A percentile compares a stretch with the other conserved stretches of the same genome.
Evolutionary conservation across 2,888 invertebrate genomes (phyloP).

Genomic region (Pegoplata infirma): DNA sequence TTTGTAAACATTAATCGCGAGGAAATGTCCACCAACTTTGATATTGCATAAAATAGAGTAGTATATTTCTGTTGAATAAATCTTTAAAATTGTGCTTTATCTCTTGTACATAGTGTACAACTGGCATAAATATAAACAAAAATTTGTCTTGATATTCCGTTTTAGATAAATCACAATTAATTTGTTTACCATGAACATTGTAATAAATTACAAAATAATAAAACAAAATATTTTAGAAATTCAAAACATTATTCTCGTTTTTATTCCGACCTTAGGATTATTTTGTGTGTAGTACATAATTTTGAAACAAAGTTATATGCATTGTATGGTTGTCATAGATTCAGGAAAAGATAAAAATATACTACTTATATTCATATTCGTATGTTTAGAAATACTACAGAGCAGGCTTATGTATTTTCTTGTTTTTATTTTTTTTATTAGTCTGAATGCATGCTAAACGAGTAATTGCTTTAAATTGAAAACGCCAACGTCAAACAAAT

Average conservation of each 20-base stretch:
- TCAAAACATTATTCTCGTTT: not conserved
- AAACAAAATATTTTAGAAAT: not conserved
- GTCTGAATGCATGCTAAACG: no score
- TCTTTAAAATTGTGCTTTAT: constrained; percentile 5
- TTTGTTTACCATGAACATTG: constrained; percentile 37
- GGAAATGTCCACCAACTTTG: no score
- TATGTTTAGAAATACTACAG: no score
- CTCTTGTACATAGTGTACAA: not conserved
- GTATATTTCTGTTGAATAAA: no score
- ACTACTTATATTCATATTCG: no score
- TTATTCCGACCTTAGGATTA: not conserved
- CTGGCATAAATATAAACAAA: constrained; percentile 17
- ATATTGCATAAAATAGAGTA: no score
- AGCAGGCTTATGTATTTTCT: no score
- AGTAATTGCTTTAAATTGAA: no score
- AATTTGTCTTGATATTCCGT: constrained; percentile 46
- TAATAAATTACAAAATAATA: constrained; percentile 37
- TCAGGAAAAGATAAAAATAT: not conserved
- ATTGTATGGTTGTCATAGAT: not conserved
- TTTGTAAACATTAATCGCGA: no score
- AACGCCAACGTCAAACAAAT: no score
- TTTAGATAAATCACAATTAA: constrained; percentile 49
- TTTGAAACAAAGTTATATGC: not conserved
- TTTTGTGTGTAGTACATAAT: not conserved
- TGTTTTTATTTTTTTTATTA: no score